These are phyloP conservation scores for Pollimyrus isidori DNA, from an alignment of 2,113 vertebrate species.

Conservation along the genomic window DNA sequence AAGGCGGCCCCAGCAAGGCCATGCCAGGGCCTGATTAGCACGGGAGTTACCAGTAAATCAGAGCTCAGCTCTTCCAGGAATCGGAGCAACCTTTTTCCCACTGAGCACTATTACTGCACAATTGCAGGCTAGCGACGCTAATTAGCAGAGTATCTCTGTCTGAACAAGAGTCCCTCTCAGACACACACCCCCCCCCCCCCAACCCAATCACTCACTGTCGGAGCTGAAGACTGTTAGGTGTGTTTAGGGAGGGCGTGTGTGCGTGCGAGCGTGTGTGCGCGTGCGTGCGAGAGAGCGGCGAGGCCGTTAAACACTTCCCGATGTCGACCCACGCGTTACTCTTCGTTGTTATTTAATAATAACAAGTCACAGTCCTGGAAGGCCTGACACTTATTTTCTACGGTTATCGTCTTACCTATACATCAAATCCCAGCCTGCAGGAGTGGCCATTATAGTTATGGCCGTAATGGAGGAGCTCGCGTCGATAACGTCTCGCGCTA, in stretches of 20 bases:
- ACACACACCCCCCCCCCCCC: constrained; percentile 12
- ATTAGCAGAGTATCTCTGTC: constrained; percentile 69
- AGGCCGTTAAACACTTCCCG: constrained; percentile 20
- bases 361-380: constrained; percentile 19
- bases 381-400: constrained; percentile 35
- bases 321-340: constrained; percentile 7
- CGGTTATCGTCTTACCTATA: background rate
- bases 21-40: constrained; percentile 63
- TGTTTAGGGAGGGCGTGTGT: constrained; percentile 12
- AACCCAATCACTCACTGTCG: constrained; percentile 29
- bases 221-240: constrained; percentile 32
- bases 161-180: constrained; percentile 34
- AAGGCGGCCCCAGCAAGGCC: too few relatives aligned
- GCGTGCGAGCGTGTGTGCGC: constrained; percentile 11
- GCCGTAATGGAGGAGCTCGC: background rate
- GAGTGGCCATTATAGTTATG: background rate
- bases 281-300: constrained; percentile 15
- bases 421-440: background rate
- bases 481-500: background rate
- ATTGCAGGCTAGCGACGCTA: constrained; percentile 73
- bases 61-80: constrained; percentile 73
- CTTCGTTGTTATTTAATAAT: constrained; percentile 37
- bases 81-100: constrained; percentile 71
- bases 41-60: constrained; percentile 74
- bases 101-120: constrained; percentile 77